These are phyloP conservation scores for Ceratina australensis DNA, from an alignment of 1,140 invertebrate genomes.

Conservation along the genomic window DNA sequence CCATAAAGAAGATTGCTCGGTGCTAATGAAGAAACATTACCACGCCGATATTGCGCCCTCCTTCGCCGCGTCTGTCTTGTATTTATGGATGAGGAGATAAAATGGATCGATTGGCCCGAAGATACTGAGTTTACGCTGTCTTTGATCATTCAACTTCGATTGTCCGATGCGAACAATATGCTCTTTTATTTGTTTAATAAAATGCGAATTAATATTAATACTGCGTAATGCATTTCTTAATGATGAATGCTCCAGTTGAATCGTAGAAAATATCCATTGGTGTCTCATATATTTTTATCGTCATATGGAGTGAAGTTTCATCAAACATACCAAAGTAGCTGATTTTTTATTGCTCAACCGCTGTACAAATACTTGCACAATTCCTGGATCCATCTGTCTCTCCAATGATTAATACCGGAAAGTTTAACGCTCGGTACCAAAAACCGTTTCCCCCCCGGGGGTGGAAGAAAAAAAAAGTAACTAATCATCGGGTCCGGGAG, in stretches of 20 bases:
- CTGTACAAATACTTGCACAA: background rate
- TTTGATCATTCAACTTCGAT: too few relatives aligned
- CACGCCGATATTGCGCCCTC: constrained; percentile 69
- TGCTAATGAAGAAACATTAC: constrained; percentile 77
- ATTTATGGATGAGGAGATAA: constrained; percentile 65
- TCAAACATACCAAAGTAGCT: too few relatives aligned
- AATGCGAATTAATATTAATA: too few relatives aligned
- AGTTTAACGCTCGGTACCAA: background rate
- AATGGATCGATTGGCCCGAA: constrained; percentile 52
- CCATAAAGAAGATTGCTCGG: constrained; percentile 74
- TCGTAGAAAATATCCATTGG: too few relatives aligned
- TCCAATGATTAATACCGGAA: constrained; percentile 1
- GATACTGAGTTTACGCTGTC: background rate
- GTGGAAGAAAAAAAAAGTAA: background rate
- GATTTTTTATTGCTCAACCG: too few relatives aligned
- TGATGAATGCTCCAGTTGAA: too few relatives aligned
- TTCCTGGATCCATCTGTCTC: background rate
- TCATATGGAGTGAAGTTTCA: too few relatives aligned
- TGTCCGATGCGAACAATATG: too few relatives aligned
- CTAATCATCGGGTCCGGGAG: constrained; percentile 20
- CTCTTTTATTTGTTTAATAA: too few relatives aligned
- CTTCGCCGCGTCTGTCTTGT: constrained; percentile 52
- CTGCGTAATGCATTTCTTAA: too few relatives aligned
- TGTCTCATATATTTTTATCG: too few relatives aligned
- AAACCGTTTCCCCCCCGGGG: background rate